A percentile compares a stretch with the other conserved stretches of the same genome.
Evolutionary conservation across 2,113 vertebrate species (phyloP).

Genomic region (Gobiocypris rarus): DNA sequence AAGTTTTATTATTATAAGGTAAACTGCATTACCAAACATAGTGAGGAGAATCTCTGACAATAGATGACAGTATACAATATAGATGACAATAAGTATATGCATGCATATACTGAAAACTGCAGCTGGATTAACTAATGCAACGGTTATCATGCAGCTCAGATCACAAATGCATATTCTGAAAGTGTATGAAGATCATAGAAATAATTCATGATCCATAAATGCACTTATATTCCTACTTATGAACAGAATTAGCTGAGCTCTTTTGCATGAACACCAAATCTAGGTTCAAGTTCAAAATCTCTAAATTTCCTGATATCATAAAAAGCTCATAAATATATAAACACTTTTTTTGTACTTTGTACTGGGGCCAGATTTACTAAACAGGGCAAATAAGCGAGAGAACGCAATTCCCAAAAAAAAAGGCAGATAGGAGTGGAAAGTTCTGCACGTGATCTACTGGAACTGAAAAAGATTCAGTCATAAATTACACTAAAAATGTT

Average conservation of each 20-base stretch:
- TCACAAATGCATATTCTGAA: neutral
- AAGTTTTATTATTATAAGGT: too few species aligned
- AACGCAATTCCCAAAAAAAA: too few species aligned
- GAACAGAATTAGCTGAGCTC: neutral
- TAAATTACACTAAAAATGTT: too few species aligned
- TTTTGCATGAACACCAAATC: neutral
- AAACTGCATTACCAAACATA: neutral
- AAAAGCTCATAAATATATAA: neutral
- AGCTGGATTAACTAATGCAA: neutral
- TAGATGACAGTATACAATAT: neutral
- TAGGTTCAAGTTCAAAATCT: neutral
- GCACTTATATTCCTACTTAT: too few species aligned
- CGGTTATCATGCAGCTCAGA: neutral
- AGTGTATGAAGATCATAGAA: neutral
- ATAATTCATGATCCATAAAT: neutral
- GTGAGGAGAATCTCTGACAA: neutral
- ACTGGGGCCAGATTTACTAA: too few species aligned
- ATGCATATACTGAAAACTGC: neutral
- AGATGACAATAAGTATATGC: neutral
- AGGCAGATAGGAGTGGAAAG: too few species aligned
- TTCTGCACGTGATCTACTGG: too few species aligned
- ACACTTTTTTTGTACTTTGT: too few species aligned
- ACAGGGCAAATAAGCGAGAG: too few species aligned
- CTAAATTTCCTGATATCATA: neutral
- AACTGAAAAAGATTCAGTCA: too few species aligned